Evolutionary conservation across 2,113 vertebrate genomes (phyloP).

Genomic region (Prietella phreatophila): DNA sequence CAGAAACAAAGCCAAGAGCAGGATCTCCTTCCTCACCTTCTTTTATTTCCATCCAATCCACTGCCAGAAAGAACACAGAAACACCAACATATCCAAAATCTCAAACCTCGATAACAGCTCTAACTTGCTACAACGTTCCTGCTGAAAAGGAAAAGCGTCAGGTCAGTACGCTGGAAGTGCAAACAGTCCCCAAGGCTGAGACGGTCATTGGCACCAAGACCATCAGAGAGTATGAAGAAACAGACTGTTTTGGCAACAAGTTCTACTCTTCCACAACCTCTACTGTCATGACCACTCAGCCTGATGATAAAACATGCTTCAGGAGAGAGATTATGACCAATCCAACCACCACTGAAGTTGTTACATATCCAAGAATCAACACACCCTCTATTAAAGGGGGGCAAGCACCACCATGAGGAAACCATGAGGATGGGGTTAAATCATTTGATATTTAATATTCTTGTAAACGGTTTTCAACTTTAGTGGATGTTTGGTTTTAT

Average conservation of each 20-base stretch:
- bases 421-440: not conserved
- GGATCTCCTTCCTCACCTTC: conserved; percentile 79
- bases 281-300: conserved; percentile 73
- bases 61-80: conserved; percentile 72
- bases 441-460: not conserved
- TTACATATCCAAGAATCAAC: conserved; percentile 70
- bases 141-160: conserved; percentile 65
- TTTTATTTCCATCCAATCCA: conserved; percentile 84
- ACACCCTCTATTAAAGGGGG: conserved; percentile 59
- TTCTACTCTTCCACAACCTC: conserved; percentile 76
- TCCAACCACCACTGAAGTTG: conserved; percentile 62
- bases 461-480: not conserved
- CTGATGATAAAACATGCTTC: conserved; percentile 66
- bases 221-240: conserved; percentile 77
- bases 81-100: conserved; percentile 31
- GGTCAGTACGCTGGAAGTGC: conserved; percentile 78
- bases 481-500: not conserved
- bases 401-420: conserved; percentile 6
- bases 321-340: conserved; percentile 51
- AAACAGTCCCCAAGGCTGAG: conserved; percentile 68
- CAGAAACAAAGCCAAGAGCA: conserved; percentile 60
- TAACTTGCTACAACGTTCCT: conserved; percentile 48
- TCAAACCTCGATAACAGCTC: conserved; percentile 53
- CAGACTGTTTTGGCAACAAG: conserved; percentile 75
- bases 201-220: conserved; percentile 71